phyloP scores from a whole-genome alignment of 2,888 invertebrate genomes.

The Drosophila borealis region DNA sequence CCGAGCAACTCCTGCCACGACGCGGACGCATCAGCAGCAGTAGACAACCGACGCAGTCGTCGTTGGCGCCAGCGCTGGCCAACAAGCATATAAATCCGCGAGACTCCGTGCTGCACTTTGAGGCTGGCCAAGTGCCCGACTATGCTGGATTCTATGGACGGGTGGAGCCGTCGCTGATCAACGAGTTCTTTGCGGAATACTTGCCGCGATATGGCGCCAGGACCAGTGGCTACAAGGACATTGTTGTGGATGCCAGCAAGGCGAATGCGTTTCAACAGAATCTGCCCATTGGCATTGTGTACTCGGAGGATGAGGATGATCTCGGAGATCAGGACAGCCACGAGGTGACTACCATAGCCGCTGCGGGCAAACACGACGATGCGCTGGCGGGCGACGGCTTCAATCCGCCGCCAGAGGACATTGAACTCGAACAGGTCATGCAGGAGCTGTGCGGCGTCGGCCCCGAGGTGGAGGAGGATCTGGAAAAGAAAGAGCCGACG shows the following conservation, averaged over 20 bases:
- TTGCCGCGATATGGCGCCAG: slow-evolving; percentile 57
- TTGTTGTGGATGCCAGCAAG: slow-evolving; percentile 58
- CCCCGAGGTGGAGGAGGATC: neutral
- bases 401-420: slow-evolving; percentile 12
- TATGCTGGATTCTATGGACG: slow-evolving; percentile 62
- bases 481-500: neutral
- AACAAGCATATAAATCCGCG: slow-evolving; percentile 42
- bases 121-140: slow-evolving; percentile 30
- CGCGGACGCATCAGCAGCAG: slow-evolving; percentile 38
- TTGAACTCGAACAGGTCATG: slow-evolving; percentile 55
- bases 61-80: slow-evolving; percentile 14
- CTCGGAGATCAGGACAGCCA: neutral
- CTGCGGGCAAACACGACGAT: neutral
- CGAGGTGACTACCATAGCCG: neutral
- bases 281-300: slow-evolving; percentile 55
- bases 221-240: slow-evolving; percentile 49
- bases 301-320: slow-evolving; percentile 55
- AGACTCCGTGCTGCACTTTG: slow-evolving; percentile 42
- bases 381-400: neutral
- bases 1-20: slow-evolving; percentile 28
- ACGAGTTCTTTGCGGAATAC: slow-evolving; percentile 54
- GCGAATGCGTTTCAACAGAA: slow-evolving; percentile 58
- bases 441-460: slow-evolving; percentile 47
- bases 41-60: neutral
- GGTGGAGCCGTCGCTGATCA: slow-evolving; percentile 27